Evolutionary conservation across 2,113 vertebrate species (phyloP), one percentile per base, ranked within the genome.

Genomic region (Furnarius figulus): DNA sequence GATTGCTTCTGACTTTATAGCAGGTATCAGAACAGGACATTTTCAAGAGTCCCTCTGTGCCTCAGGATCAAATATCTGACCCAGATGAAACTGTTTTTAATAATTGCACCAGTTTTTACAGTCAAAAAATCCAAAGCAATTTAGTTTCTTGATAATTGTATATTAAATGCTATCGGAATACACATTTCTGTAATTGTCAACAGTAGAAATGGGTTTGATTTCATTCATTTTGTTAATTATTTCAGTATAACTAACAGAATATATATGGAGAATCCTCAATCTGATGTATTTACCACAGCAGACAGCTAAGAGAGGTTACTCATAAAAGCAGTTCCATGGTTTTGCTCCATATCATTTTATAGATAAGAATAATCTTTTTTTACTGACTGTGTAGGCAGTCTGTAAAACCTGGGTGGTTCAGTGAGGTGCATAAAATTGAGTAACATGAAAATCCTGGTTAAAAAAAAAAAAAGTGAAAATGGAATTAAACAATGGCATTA

Each of bases 261-360:
- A 61, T 5, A 13, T 3, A 6, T 7, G 53, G 9, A 44, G 24
- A 88, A 80, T 24, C 37, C 35, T 79, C 49, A 53, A 31, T 74
- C 25, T 67, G 65, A 66, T 25, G 15, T 62, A 46, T 58, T 84
- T 78, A 12, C 20, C 21, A 4, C 2, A 49, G 28, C 49, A 88
- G 14, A 9, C 13, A 68, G 19, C 21, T 83, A 52, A 47, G 58
- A 80, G 22, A 70, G 8, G 12, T 74, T 92, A 31, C 31, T 86
- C 40, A 81, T 20, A 66, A 94, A 1, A 79, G 7, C 14, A 71
- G 46, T 33, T 42, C 18, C 21, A 50, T 14, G 14, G 18, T 56
- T 89, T 94, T 89, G 14, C 13, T 70, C 22, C 27, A 66, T 82
- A 70, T 84, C 31, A 62, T 80, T 92, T 83, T 77, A 74, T 66